These are phyloP conservation scores for Echeneis naucrates DNA, from an alignment of 2,797 vertebrate species.

Conservation along the genomic window DNA sequence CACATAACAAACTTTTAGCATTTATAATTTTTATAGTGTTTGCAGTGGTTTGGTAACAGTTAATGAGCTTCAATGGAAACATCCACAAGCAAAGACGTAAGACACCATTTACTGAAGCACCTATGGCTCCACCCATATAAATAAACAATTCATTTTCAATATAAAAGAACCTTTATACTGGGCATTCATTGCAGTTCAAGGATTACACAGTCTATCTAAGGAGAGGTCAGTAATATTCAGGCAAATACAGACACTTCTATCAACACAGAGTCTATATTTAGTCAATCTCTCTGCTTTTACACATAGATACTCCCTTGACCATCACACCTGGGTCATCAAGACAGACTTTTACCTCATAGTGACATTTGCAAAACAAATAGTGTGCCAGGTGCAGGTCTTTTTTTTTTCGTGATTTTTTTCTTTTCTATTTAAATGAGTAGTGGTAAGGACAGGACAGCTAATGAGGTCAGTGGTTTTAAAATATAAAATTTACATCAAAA, in stretches of 20 bases:
- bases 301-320: slow-evolving; percentile 33
- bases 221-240: slow-evolving; percentile 37
- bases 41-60: slow-evolving; percentile 55
- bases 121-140: slow-evolving; percentile 65
- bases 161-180: slow-evolving; percentile 65
- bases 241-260: slow-evolving; percentile 54
- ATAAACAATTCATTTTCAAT: slow-evolving; percentile 78
- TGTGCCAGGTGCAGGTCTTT: slow-evolving; percentile 43
- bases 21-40: slow-evolving; percentile 56
- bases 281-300: slow-evolving; percentile 30
- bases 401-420: slow-evolving; percentile 33
- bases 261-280: slow-evolving; percentile 47
- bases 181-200: slow-evolving; percentile 39
- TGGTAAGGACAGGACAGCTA: slow-evolving; percentile 31
- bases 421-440: slow-evolving; percentile 24
- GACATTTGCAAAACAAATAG: slow-evolving; percentile 71
- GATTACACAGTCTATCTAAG: slow-evolving; percentile 51
- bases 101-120: slow-evolving; percentile 68
- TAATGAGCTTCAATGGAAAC: slow-evolving; percentile 75
- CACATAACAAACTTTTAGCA: slow-evolving; percentile 34
- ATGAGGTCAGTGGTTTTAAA: slow-evolving; percentile 41
- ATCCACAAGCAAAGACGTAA: slow-evolving; percentile 66
- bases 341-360: slow-evolving; percentile 51
- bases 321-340: slow-evolving; percentile 49
- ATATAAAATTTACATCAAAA: slow-evolving; percentile 12